Evolutionary conservation across 2,113 vertebrate species (phyloP), one percentile per base, ranked within the genome.

Genomic region (Aegypius monachus): DNA sequence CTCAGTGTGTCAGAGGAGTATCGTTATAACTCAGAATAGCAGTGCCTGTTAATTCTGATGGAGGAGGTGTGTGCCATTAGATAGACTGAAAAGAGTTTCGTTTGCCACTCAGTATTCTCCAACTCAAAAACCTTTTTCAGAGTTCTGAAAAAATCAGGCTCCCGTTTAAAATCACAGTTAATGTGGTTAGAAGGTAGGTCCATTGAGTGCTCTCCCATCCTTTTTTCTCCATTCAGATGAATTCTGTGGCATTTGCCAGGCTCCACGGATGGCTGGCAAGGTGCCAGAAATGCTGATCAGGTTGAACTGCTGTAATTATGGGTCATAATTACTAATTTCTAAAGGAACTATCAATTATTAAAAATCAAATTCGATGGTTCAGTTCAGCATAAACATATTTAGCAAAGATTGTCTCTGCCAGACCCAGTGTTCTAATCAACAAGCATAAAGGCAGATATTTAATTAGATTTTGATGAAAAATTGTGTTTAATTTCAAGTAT

Each of bases 391-490:
- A 99, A 99, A 99, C 98, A 99, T 98, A 98, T 97, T 98, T 98
- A 98, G 98, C 97, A 98, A 98, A 98, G 97, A 97, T 97, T 96
- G 93, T 98, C 98, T 96, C 97, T 98, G 98, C 95, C 96, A 98
- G 98, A 98, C 97, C 97, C 92, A 96, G 97, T 96, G 97, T 98
- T 99, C 98, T 99, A 99, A 99, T 99, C 99, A 99, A 98, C 93
- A 95, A 97, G 97, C 90, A 94, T 96, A 98, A 98, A 96, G 95
- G 94, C 98, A 98, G 98, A 96, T 99, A 98, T 98, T 99, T 99
- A 99, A 99, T 99, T 99, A 99, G 99, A 98, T 98, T 98, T 98
- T 99, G 99, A 99, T 99, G 99, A 99, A 99, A 99, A 99, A 99
- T 99, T 99, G 98, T 99, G 98, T 99, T 99, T 99, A 99, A 99